phyloP scores from a whole-genome alignment of 2,888 invertebrate species.

The Caenorhabditis parvicauda region DNA sequence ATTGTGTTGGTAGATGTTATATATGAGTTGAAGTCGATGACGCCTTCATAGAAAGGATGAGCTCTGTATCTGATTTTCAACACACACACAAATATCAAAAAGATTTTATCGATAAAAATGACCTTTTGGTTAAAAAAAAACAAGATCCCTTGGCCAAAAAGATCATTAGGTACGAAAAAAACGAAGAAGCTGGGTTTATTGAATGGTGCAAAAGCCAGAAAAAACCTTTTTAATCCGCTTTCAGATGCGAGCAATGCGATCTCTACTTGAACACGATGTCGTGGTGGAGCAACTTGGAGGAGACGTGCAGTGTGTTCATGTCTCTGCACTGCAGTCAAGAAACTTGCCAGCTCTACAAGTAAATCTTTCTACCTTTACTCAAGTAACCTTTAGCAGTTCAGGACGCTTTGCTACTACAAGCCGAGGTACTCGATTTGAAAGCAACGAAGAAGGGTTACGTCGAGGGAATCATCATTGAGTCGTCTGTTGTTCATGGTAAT shows the following conservation, averaged over 20 bases:
- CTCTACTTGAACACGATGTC: slow-evolving; percentile 78
- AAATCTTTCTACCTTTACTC: not conserved
- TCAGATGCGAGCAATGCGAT: slow-evolving; percentile 75
- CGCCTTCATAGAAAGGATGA: no score
- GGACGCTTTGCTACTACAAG: slow-evolving; percentile 66
- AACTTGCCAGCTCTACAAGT: slow-evolving; percentile 54
- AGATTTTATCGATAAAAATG: no score
- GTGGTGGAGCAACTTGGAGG: slow-evolving; percentile 85
- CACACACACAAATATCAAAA: no score
- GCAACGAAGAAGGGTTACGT: slow-evolving; percentile 81
- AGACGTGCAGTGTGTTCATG: slow-evolving; percentile 83
- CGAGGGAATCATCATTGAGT: slow-evolving; percentile 87
- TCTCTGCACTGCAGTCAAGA: slow-evolving; percentile 79
- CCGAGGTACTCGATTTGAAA: slow-evolving; percentile 80
- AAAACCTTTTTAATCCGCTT: not conserved
- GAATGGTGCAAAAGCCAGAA: no score
- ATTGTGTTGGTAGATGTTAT: not conserved
- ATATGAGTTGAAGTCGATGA: not conserved
- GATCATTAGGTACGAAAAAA: no score
- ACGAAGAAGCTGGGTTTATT: not conserved
- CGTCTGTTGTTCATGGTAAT: slow-evolving; percentile 72
- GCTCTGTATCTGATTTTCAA: no score
- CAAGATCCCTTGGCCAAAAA: no score
- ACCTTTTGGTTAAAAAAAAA: no score
- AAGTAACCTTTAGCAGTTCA: slow-evolving; percentile 12